phyloP scores from a whole-genome alignment of 2,888 invertebrate genomes.

The Neoitamus cyanurus region DNA sequence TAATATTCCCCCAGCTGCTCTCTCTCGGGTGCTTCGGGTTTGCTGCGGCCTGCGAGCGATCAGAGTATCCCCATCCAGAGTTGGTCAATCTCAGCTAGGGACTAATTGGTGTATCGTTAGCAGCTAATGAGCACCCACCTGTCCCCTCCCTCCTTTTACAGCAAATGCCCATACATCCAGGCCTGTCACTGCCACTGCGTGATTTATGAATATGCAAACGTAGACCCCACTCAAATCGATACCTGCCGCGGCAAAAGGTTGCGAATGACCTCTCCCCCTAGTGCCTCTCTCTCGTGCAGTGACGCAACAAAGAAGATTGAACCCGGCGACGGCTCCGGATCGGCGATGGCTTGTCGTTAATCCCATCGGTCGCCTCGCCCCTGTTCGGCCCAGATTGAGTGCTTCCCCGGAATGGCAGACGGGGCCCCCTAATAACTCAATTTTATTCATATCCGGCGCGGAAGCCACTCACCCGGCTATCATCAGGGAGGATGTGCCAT shows the following conservation, averaged over 20 bases:
- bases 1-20: background rate
- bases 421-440: constrained; percentile 34
- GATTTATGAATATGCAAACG: constrained; percentile 21
- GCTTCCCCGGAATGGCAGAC: background rate
- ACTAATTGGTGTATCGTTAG: constrained; percentile 36
- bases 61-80: background rate
- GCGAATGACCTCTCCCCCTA: background rate
- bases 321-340: no score
- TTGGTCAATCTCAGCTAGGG: background rate
- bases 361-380: background rate
- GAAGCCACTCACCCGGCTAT: background rate
- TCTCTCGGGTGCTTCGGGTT: background rate
- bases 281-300: background rate
- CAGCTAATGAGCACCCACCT: background rate
- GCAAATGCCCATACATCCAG: constrained; percentile 26
- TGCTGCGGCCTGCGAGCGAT: background rate
- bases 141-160: background rate
- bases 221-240: background rate
- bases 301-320: background rate
- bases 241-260: background rate
- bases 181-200: background rate
- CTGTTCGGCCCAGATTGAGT: background rate
- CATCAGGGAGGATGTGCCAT: background rate
- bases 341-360: background rate
- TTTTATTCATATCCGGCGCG: constrained; percentile 43